These are phyloP conservation scores for Tetramorium simillimum DNA, from an alignment of 1,140 invertebrate species.

Conservation along the genomic window DNA sequence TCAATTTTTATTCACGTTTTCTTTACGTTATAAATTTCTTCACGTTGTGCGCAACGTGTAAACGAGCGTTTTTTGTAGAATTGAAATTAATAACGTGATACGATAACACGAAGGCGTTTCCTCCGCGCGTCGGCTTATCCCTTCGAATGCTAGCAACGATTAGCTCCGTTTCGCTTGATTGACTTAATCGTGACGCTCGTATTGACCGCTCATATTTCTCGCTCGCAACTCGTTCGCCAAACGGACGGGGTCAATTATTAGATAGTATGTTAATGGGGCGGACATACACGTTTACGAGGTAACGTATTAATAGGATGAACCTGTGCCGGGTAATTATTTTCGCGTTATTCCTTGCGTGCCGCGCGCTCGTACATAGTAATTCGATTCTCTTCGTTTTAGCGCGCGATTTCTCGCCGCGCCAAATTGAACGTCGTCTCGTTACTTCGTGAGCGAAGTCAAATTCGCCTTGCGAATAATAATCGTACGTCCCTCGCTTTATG, in stretches of 20 bases:
- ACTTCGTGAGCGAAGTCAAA: conserved; percentile 51
- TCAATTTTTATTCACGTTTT: background rate
- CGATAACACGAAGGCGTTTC: conserved; percentile 22
- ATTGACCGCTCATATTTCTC: conserved; percentile 40
- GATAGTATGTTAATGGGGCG: conserved; percentile 54
- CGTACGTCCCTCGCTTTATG: conserved; percentile 53
- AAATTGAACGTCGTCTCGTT: conserved; percentile 56
- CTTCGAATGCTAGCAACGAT: conserved; percentile 24
- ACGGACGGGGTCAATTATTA: conserved; percentile 56
- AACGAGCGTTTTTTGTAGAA: background rate
- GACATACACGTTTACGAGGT: conserved; percentile 42
- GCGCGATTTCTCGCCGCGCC: conserved; percentile 30
- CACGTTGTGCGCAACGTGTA: no score
- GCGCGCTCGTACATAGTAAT: conserved; percentile 42
- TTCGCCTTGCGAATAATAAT: conserved; percentile 56
- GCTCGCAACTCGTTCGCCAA: conserved; percentile 23
- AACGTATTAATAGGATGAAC: conserved; percentile 54
- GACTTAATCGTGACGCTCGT: conserved; percentile 45
- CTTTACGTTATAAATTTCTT: background rate
- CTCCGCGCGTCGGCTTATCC: background rate
- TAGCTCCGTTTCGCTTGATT: conserved; percentile 51
- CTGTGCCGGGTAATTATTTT: conserved; percentile 43
- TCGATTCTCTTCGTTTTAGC: conserved; percentile 52
- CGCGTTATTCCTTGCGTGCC: conserved; percentile 51
- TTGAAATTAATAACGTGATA: conserved; percentile 11